Evolutionary conservation across 2,888 invertebrate genomes (phyloP).

Genomic region (Thecocarcelia acutangulata): DNA sequence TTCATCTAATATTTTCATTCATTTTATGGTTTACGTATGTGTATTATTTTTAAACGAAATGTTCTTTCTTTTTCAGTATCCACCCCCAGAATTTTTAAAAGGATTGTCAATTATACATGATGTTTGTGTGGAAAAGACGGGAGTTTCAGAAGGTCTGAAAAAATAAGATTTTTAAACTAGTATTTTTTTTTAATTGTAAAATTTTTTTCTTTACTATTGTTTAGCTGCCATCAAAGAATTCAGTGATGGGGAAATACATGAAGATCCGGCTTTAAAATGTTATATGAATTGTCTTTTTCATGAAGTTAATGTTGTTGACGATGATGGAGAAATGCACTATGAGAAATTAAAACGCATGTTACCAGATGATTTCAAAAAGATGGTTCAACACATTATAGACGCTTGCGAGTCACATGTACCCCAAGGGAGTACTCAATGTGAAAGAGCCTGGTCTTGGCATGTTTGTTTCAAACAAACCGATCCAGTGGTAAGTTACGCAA

Average conservation of each 20-base stretch:
- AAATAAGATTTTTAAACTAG: not conserved
- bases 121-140: conserved; percentile 73
- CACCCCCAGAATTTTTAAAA: conserved; percentile 73
- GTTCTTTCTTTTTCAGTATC: conserved; percentile 71
- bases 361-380: conserved; percentile 72
- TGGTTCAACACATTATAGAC: conserved; percentile 74
- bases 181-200: conserved; percentile 10
- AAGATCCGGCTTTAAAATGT: conserved; percentile 75
- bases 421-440: conserved; percentile 74
- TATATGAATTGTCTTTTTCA: conserved; percentile 77
- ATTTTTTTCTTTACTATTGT: too few relatives aligned
- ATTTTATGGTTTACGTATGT: conserved; percentile 38
- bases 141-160: conserved; percentile 59
- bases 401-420: conserved; percentile 73
- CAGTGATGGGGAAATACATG: conserved; percentile 75
- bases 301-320: conserved; percentile 73
- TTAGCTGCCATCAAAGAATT: conserved; percentile 74
- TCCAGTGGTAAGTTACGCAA: conserved; percentile 72
- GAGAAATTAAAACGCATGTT: conserved; percentile 72
- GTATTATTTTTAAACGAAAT: conserved; percentile 41
- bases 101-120: conserved; percentile 72
- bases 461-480: conserved; percentile 76
- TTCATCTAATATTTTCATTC: conserved; percentile 49
- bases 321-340: conserved; percentile 75
- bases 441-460: conserved; percentile 76